These are phyloP conservation scores for Mesoligia furuncula DNA, from an alignment of 2,888 invertebrate species.

Conservation along the genomic window DNA sequence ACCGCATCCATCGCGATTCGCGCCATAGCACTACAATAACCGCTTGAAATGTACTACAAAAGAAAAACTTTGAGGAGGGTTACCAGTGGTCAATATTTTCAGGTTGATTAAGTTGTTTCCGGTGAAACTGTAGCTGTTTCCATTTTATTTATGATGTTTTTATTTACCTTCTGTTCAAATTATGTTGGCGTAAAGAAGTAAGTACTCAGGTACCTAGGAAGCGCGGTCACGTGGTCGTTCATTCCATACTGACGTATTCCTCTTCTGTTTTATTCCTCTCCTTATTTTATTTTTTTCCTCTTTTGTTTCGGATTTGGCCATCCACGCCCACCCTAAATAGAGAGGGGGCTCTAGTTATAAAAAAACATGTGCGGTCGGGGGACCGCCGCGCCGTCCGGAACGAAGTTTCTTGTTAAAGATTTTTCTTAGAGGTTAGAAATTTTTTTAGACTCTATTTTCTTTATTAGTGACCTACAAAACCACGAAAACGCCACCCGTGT, in stretches of 20 bases:
- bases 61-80: constrained; percentile 4
- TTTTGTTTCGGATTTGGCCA: too few relatives aligned
- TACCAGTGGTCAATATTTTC: constrained; percentile 22
- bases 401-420: too few relatives aligned
- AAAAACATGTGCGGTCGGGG: too few relatives aligned
- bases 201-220: not conserved
- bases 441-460: too few relatives aligned
- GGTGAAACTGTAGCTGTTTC: not conserved
- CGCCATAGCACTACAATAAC: not conserved
- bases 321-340: too few relatives aligned
- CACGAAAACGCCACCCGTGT: too few relatives aligned
- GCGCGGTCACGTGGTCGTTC: not conserved
- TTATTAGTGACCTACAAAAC: too few relatives aligned
- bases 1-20: constrained; percentile 16
- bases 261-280: too few relatives aligned
- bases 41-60: not conserved
- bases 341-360: too few relatives aligned
- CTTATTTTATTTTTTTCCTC: too few relatives aligned
- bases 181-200: not conserved
- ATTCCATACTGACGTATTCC: not conserved
- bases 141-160: not conserved
- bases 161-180: not conserved
- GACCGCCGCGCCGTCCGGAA: too few relatives aligned
- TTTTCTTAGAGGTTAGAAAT: too few relatives aligned
- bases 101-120: constrained; percentile 6